Base-by-base conservation (phyloP, 2,888 invertebrate species). In the Aspidiotus rigidus region DNA sequence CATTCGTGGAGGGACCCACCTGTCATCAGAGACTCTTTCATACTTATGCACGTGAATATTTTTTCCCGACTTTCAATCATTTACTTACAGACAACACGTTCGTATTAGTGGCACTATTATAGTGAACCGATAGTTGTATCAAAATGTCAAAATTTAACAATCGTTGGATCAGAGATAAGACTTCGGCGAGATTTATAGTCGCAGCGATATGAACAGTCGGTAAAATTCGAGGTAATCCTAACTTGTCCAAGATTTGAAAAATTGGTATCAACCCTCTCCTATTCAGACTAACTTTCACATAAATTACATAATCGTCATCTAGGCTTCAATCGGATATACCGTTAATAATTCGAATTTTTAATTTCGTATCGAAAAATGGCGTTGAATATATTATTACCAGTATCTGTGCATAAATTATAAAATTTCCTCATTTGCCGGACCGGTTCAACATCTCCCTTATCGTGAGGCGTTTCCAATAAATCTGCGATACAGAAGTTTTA, bases 101-200 rank as follows among this genome's bases (percentile, higher is more conserved):
- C 7, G 10, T 9, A 64, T 64, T 64, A 13, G 6, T 28, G 5
- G 39, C 15, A 9, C 41, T n/a, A 15, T 64, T 55, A 15, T 56
- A 41, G 16, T 28, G 17, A 17, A 56, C 56, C 41, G 73, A 73
- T 42, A 75, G 60, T 53, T 73, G 73, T 7, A 75, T 69, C 13
- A 75, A 67, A 8, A 75, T 71, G 63, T 75, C 74, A 67, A 72
- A 72, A 66, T 73, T 74, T 40, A 75, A 64, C 42, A 73, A 70
- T 49, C 75, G 69, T 66, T 75, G 74, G 9, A 73, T 71, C 13
- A 71, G 72, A 7, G 74, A 74, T 28, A 75, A 64, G 1, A 73
- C 73, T 61, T 62, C 71, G 5, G 74, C 74, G 42, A 75, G 64
- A 55, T 72, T 71, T 66, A 74, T 74, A n/a, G 7, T n/a, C 7